Evolutionary conservation across 2,888 invertebrate genomes (phyloP).

Genomic region (Julus scanicus): DNA sequence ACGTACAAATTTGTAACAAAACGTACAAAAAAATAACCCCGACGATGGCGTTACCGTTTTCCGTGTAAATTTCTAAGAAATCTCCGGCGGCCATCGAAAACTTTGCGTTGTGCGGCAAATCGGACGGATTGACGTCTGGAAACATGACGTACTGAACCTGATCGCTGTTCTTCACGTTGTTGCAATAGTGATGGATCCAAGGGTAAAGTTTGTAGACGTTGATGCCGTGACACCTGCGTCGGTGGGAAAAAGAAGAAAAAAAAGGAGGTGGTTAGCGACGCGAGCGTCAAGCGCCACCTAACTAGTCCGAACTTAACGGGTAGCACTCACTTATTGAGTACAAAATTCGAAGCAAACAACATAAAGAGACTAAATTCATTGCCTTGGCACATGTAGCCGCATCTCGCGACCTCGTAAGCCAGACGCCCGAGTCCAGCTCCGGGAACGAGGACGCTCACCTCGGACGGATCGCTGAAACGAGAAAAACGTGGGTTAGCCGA

Average conservation of each 20-base stretch:
- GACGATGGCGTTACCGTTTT: slow-evolving; percentile 61
- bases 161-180: slow-evolving; percentile 83
- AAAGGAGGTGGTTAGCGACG: not conserved
- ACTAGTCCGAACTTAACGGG: not conserved
- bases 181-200: slow-evolving; percentile 95
- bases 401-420: slow-evolving; percentile 90
- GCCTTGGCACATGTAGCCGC: slow-evolving; percentile 93
- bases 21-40: not conserved
- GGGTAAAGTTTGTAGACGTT: slow-evolving; percentile 88
- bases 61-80: slow-evolving; percentile 82
- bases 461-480: slow-evolving; percentile 22
- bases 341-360: slow-evolving; percentile 95
- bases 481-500: too few species aligned
- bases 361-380: slow-evolving; percentile 98
- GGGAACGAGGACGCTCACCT: slow-evolving; percentile 84
- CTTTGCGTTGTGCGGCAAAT: slow-evolving; percentile 73
- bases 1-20: too few species aligned
- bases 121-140: slow-evolving; percentile 87
- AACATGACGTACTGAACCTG: slow-evolving; percentile 82
- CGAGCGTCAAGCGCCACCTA: not conserved
- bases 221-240: slow-evolving; percentile 70
- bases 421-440: slow-evolving; percentile 96
- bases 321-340: slow-evolving; percentile 81
- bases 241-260: too few species aligned
- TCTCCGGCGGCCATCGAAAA: slow-evolving; percentile 98